Percentiles rank a stretch among this genome's conserved stretches.
Conservation (phyloP, 2,797 vertebrate genomes). For the Catharus ustulatus region DNA sequence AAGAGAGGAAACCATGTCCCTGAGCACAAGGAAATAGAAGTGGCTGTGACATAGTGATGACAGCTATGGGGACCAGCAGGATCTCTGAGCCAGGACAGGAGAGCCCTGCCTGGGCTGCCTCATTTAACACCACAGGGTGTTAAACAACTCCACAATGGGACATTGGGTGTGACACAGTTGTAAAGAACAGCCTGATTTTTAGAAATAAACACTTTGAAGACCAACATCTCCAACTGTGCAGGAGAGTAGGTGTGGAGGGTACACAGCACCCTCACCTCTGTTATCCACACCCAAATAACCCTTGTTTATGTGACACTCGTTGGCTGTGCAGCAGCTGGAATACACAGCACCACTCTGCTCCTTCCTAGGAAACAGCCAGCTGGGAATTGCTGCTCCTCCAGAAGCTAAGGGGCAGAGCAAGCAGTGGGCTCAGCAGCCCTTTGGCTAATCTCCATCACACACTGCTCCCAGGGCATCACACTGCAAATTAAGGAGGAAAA, state of each 20-base stretch:
- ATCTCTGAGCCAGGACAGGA: neutral
- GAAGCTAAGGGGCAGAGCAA: neutral
- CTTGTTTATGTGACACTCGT: accelerated
- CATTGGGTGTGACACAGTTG: accelerated
- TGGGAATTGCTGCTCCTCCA: neutral
- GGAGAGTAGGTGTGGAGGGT: neutral
- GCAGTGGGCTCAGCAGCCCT: neutral
- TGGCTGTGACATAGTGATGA: neutral
- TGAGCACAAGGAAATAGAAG: accelerated
- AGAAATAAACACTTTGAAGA: neutral
- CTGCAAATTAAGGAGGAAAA: neutral
- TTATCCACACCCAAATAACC: too few relatives aligned
- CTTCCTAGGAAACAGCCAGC: neutral
- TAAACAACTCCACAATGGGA: neutral
- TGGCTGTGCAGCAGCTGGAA: neutral
- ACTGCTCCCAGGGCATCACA: accelerated
- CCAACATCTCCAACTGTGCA: accelerated
- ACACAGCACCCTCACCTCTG: neutral
- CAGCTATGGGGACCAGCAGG: neutral
- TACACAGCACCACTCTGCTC: neutral
- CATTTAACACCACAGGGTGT: neutral
- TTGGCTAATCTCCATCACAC: neutral
- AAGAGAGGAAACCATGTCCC: neutral
- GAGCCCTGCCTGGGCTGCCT: neutral
- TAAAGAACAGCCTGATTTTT: neutral